Evolutionary conservation across 2,888 invertebrate genomes (phyloP), one percentile per base, ranked within the genome.

Genomic region (Deilephila porcellus): DNA sequence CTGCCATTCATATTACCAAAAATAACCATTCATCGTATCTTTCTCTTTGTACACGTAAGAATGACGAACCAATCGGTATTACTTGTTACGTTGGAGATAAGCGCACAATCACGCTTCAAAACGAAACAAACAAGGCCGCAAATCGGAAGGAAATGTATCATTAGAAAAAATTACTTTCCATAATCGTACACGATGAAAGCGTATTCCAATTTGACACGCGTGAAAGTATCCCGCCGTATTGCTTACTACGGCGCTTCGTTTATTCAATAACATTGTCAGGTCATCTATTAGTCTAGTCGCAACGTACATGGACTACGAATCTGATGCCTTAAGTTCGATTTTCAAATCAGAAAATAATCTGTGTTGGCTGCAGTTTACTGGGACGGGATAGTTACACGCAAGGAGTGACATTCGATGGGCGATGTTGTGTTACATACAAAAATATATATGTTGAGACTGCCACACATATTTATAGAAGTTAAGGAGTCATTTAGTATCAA

Each of bases 121-220:
- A 67, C 45, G 20, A 67, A 25, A 11, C 25, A 25, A 25, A 17
- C 17, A 52, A 52, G 67, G 67, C 52, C 20, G 37, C 67, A 52
- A 25, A 67, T 52, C 67, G 25, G 52, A 67, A 67, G 67, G 67
- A 67, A 67, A 67, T 52, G 45, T 67, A 67, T 67, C 45, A 67
- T 67, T 67, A 67, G 67, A 67, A 67, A 67, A 25, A 67, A 67
- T 37, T 52, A 67, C 67, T 67, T 67, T 67, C 67, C 67, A 67
- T 67, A 67, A 52, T 67, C 37, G 63, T 63, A 52, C 45, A 67
- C 25, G 45, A 67, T 19, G 67, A 67, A 52, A 67, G 67, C 25
- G 45, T 67, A 67, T 67, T 52, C 45, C 52, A 67, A 67, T 67
- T 67, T 52, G 67, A 52, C 67, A 67, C 37, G 67, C 67, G 67